Conservation (phyloP, 2,888 invertebrate species). For the Caenorhabditis doughertyi region DNA sequence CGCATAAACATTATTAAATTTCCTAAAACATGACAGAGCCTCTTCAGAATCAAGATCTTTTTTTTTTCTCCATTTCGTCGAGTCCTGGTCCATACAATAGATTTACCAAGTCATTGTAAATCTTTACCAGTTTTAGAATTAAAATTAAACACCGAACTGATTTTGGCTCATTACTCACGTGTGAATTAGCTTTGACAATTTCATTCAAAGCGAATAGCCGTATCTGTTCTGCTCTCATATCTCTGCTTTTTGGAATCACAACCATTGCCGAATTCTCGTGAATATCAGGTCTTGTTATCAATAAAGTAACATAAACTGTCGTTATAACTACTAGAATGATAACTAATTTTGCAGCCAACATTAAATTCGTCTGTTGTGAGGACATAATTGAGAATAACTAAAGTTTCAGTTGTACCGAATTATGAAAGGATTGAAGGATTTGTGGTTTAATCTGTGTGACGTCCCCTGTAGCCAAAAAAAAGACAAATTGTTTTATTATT, state of each 20-base stretch:
- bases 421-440: slow-evolving; percentile 31
- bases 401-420: slow-evolving; percentile 21
- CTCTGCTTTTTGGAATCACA: slow-evolving; percentile 17
- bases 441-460: slow-evolving; percentile 40
- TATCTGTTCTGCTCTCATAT: slow-evolving; percentile 40
- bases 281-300: slow-evolving; percentile 3
- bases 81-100: no score
- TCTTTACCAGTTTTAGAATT: background rate
- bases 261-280: slow-evolving; percentile 13
- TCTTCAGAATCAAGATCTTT: no score
- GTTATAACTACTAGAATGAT: slow-evolving; percentile 20
- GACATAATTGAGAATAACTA: slow-evolving; percentile 43
- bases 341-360: slow-evolving; percentile 23
- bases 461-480: slow-evolving; percentile 4
- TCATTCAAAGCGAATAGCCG: slow-evolving; percentile 44
- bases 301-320: slow-evolving; percentile 18
- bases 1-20: no score
- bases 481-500: slow-evolving; percentile 18
- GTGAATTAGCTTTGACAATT: slow-evolving; percentile 46
- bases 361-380: slow-evolving; percentile 2
- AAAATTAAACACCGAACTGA: no score
- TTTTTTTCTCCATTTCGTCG: no score
- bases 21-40: no score
- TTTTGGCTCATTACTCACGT: slow-evolving; percentile 44
- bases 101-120: background rate